Evolutionary conservation across 1,140 invertebrate species (phyloP).

Genomic region (Euschistus heros): DNA sequence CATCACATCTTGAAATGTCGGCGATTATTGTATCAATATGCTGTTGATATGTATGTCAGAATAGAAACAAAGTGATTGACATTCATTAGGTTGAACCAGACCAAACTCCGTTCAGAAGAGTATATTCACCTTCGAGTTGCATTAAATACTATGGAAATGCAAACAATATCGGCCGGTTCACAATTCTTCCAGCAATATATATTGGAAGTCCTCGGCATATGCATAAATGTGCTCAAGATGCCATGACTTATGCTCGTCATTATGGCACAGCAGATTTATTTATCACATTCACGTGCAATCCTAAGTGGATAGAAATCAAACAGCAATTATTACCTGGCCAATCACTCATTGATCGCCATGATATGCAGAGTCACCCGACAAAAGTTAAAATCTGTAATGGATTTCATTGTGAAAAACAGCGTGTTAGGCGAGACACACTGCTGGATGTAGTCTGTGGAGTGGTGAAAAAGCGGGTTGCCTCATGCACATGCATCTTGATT

Average conservation of each 20-base stretch:
- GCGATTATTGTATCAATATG: background rate
- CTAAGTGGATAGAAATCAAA: conserved; percentile 30
- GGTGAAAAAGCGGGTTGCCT: conserved; percentile 38
- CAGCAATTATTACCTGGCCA: background rate
- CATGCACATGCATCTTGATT: conserved; percentile 42
- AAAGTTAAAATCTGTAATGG: conserved; percentile 13
- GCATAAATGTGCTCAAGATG: conserved; percentile 38
- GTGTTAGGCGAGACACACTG: conserved; percentile 27
- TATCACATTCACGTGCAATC: conserved; percentile 34
- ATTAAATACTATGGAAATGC: conserved; percentile 25
- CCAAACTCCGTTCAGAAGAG: background rate
- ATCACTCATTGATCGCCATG: background rate
- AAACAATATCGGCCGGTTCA: conserved; percentile 28
- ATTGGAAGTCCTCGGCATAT: conserved; percentile 36
- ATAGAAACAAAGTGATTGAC: background rate
- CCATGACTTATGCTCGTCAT: conserved; percentile 36
- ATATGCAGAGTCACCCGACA: conserved; percentile 21
- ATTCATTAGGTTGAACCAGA: conserved; percentile 9
- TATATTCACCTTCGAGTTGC: conserved; percentile 34
- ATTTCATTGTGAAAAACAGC: conserved; percentile 9
- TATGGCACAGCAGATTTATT: no score
- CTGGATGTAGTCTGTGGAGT: conserved; percentile 39
- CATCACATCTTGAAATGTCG: background rate
- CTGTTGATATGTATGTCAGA: background rate
- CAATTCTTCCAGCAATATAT: conserved; percentile 35